Evolutionary conservation across 1,140 invertebrate genomes (phyloP).

Genomic region (Theocolax elegans): DNA sequence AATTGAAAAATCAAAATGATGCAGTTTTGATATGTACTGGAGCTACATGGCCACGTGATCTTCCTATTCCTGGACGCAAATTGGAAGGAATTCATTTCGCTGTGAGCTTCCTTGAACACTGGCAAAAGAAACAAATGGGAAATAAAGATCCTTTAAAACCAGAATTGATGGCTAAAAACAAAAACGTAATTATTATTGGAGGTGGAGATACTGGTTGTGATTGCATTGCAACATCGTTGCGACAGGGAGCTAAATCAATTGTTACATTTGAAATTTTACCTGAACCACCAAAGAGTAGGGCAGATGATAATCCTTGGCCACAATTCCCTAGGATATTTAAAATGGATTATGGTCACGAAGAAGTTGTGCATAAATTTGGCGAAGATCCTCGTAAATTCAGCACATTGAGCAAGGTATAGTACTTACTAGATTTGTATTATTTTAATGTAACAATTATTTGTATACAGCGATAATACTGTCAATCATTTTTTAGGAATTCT

Average conservation of each 20-base stretch:
- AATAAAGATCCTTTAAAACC: constrained; percentile 59
- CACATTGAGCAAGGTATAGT: constrained; percentile 84
- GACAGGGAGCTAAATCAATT: constrained; percentile 96
- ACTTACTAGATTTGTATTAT: neutral
- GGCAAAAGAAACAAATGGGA: constrained; percentile 96
- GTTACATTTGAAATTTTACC: constrained; percentile 98
- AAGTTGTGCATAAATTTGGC: constrained; percentile 88
- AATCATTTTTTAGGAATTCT: constrained; percentile 79
- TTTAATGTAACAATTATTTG: too few relatives aligned
- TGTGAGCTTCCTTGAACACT: constrained; percentile 96
- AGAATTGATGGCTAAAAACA: constrained; percentile 86
- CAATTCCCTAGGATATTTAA: constrained; percentile 97
- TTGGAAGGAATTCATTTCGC: constrained; percentile 95
- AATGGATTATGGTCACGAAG: constrained; percentile 98
- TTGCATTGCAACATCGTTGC: constrained; percentile 96
- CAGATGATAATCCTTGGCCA: constrained; percentile 95
- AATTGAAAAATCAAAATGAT: constrained; percentile 81
- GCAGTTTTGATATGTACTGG: constrained; percentile 92
- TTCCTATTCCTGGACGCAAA: constrained; percentile 85
- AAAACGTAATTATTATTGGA: constrained; percentile 96
- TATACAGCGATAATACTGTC: neutral
- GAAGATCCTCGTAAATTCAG: constrained; percentile 94
- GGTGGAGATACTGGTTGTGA: constrained; percentile 99
- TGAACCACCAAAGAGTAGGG: constrained; percentile 83
- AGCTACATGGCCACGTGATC: constrained; percentile 95